These are phyloP conservation scores for Triplophysa tibetana DNA, from an alignment of 2,113 vertebrate genomes.

Conservation along the genomic window DNA sequence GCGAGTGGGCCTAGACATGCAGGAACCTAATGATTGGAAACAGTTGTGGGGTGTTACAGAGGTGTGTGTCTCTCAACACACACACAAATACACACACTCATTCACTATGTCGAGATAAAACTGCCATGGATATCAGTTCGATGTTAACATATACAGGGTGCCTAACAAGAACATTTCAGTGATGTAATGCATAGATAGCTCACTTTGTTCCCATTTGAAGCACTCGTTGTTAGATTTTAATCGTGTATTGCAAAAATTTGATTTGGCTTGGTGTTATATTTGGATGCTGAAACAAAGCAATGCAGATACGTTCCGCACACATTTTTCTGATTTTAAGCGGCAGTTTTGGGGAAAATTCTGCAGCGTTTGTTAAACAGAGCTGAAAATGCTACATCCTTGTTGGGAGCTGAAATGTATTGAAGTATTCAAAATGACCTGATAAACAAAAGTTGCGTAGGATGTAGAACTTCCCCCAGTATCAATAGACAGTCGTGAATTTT, in stretches of 20 bases:
- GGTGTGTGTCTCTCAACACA: constrained; percentile 41
- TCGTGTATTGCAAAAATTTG: background rate
- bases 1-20: constrained; percentile 46
- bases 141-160: background rate
- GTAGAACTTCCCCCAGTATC: background rate
- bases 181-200: background rate
- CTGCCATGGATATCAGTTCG: background rate
- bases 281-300: background rate
- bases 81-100: constrained; percentile 13
- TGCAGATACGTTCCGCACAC: background rate
- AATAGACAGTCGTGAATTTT: background rate
- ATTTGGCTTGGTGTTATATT: background rate
- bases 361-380: no score
- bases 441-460: background rate
- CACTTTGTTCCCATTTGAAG: background rate
- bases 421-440: background rate
- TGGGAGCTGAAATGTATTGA: background rate
- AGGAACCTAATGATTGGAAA: constrained; percentile 61
- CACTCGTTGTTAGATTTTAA: background rate
- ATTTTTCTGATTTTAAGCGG: background rate
- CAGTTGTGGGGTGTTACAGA: constrained; percentile 51
- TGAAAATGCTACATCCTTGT: background rate
- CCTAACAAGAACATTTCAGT: background rate
- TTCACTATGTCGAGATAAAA: background rate
- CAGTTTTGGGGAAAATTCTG: background rate